These are phyloP conservation scores for Coelopa pilipes DNA, from an alignment of 2,888 invertebrate genomes.

Conservation along the genomic window DNA sequence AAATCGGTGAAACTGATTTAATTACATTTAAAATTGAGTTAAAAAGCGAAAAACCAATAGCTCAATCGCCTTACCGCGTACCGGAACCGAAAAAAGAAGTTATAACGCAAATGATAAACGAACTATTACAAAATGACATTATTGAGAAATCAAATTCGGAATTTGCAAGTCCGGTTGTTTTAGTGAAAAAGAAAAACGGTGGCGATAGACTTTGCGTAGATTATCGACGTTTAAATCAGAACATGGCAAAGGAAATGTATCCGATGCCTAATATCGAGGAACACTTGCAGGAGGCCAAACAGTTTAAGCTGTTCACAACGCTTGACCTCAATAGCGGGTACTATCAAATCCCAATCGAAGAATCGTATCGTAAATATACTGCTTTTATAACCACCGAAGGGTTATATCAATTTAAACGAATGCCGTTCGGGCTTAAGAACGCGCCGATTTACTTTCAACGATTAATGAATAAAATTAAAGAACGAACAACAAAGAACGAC, in stretches of 20 bases:
- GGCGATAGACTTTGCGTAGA: constrained; percentile 22
- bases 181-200: constrained; percentile 24
- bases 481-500: not conserved
- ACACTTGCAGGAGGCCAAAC: constrained; percentile 29
- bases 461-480: constrained; percentile 24
- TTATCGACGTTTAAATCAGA: constrained; percentile 13
- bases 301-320: constrained; percentile 30
- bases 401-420: constrained; percentile 30
- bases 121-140: constrained; percentile 34
- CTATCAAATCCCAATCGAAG: constrained; percentile 27
- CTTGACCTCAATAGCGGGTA: constrained; percentile 29
- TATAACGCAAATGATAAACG: constrained; percentile 30
- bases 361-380: constrained; percentile 2
- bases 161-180: constrained; percentile 2
- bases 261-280: constrained; percentile 38
- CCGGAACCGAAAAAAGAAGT: constrained; percentile 35
- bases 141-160: constrained; percentile 23
- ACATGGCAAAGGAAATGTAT: constrained; percentile 17
- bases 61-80: constrained; percentile 31
- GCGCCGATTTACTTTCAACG: constrained; percentile 36
- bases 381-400: constrained; percentile 34
- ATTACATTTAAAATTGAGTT: constrained; percentile 29
- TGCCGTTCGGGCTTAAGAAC: constrained; percentile 36
- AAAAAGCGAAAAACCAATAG: constrained; percentile 22
- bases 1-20: constrained; percentile 34